Percentiles rank a stretch among this genome's conserved stretches.
phyloP scores from a whole-genome alignment of 1,140 invertebrate species.

The Drosophila pectinifera region DNA sequence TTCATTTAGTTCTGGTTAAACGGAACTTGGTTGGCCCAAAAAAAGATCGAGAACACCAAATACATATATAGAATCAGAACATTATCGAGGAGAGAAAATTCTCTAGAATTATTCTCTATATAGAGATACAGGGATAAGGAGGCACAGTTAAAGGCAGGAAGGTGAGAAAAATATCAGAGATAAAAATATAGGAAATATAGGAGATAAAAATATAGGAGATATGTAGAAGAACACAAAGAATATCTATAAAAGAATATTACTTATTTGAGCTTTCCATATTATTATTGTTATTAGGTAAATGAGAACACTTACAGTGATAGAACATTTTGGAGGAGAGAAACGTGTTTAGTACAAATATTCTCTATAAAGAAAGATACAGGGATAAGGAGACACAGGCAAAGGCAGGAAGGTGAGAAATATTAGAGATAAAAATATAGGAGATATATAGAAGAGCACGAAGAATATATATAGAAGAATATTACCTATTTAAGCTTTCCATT shows the following conservation, averaged over 20 bases:
- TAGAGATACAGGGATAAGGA: neutral
- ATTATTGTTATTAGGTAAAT: too few relatives aligned
- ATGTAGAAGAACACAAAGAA: too few relatives aligned
- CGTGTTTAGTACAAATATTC: too few relatives aligned
- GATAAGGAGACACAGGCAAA: neutral
- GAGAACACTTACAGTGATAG: neutral
- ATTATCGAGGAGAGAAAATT: too few relatives aligned
- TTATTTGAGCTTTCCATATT: too few relatives aligned
- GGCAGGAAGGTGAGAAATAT: neutral
- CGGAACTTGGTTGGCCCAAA: neutral
- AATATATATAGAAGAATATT: neutral
- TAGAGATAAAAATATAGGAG: too few relatives aligned
- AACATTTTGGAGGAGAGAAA: too few relatives aligned
- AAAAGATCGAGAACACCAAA: constrained; percentile 3
- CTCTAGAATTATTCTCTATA: too few relatives aligned
- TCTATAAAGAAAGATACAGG: neutral
- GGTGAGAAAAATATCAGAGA: neutral
- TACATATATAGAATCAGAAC: too few relatives aligned
- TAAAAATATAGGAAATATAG: neutral
- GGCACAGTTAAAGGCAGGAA: neutral
- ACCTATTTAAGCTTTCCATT: too few relatives aligned
- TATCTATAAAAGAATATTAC: neutral
- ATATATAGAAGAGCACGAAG: too few relatives aligned
- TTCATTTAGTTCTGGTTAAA: constrained; percentile 37
- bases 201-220: too few relatives aligned